These are phyloP conservation scores for Menura novaehollandiae DNA, from an alignment of 2,113 vertebrate genomes.

Conservation along the genomic window DNA sequence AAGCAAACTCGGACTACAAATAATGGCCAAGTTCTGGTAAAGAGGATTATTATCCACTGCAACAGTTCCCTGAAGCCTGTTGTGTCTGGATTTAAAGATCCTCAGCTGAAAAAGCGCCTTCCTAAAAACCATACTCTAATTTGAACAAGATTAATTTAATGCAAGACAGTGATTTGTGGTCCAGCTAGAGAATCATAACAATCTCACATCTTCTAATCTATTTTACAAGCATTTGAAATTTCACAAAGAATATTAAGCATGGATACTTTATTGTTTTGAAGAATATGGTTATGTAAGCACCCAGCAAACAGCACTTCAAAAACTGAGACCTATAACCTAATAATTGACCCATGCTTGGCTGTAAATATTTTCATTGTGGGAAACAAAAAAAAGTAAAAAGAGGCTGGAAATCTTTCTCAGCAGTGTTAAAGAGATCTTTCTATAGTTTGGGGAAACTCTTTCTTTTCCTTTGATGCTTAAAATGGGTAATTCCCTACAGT, in stretches of 20 bases:
- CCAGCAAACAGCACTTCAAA: background rate
- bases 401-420: background rate
- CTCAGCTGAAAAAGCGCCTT: background rate
- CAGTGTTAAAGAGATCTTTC: background rate
- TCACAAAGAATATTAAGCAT: background rate
- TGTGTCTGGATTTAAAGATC: background rate
- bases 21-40: background rate
- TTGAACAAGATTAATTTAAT: background rate
- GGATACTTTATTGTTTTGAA: background rate
- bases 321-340: background rate
- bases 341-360: background rate
- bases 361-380: background rate
- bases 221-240: background rate
- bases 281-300: background rate
- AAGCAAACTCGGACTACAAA: background rate
- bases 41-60: background rate
- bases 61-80: background rate
- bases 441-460: background rate
- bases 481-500: background rate
- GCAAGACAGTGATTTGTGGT: background rate
- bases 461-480: background rate
- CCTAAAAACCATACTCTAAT: background rate
- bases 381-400: background rate
- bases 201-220: background rate
- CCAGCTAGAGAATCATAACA: background rate